Base-by-base conservation (phyloP, 2,113 vertebrate genomes). In the Oryzias javanicus region DNA sequence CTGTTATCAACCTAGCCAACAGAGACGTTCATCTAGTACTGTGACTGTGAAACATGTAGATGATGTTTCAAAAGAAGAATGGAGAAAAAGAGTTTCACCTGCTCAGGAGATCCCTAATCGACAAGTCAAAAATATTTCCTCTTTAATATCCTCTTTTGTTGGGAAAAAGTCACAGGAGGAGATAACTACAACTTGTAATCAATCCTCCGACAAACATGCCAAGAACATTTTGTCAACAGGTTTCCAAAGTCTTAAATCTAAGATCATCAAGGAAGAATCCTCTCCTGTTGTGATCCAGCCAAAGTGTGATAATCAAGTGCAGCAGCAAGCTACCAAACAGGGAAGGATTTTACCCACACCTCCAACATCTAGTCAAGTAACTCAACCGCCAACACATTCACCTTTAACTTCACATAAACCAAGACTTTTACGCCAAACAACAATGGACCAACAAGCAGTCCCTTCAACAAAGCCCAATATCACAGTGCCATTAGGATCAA, bases 131-230 rank as follows among this genome's bases (percentile, higher is more conserved):
- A 94, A 93, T 70, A 86, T 94, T 27, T 86, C 92, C 24, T 94
- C 94, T 2, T 74, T 94, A 8, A 90, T 96, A 81, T 95, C 94
- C 49, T 87, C 93, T 64, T 90, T 95, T 87, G 88, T 94, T 69
- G 86, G 74, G 15, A 96, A 91, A 86, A 61, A 87, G 74, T 75
- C 92, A 20, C 82, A 89, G 67, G 78, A 81, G 60, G 90, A 89
- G 61, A 47, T 70, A 12, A 84, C 49, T n/a, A 91, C 89, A 76
- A 81, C 86, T 48, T 74, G 52, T 64, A 19, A 76, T 18, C 70
- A 71, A 64, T 14, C 41, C 22, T 16, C 65, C 53, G 84, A 81
- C 40, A 83, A 80, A 62, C 61, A 82, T 24, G 49, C 82, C 22
- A 88, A 78, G 53, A 81, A 78, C 51, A 78, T 91, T 71, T 22